A percentile compares a stretch with the other conserved stretches of the same genome.
These are phyloP conservation scores for Drosophila pseudoobscura DNA, from an alignment of 1,140 invertebrate genomes.

Conservation along the genomic window DNA sequence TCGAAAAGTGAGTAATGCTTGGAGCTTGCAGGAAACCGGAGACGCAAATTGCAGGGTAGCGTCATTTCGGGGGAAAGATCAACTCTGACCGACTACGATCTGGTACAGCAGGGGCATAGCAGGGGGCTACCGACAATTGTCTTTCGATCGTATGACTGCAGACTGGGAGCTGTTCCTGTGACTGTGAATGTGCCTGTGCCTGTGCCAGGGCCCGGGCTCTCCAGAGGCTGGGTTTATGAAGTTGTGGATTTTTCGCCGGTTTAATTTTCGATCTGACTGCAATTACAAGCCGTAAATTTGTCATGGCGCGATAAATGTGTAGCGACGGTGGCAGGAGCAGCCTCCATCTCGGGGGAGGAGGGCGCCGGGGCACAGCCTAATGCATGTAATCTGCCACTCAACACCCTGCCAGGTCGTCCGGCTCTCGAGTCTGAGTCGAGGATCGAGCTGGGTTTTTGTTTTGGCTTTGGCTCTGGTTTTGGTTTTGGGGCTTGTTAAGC, in stretches of 20 bases:
- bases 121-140: slow-evolving; percentile 13
- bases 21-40: slow-evolving; percentile 66
- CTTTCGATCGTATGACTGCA: slow-evolving; percentile 28
- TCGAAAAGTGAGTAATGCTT: slow-evolving; percentile 34
- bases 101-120: neutral
- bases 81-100: slow-evolving; percentile 4
- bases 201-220: neutral
- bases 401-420: slow-evolving; percentile 68
- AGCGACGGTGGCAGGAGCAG: slow-evolving; percentile 1
- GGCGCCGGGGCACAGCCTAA: slow-evolving; percentile 55
- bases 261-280: slow-evolving; percentile 73
- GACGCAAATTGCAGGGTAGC: slow-evolving; percentile 75
- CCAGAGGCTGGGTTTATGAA: slow-evolving; percentile 53
- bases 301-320: slow-evolving; percentile 79
- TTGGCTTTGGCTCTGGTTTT: neutral
- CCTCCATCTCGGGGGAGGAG: neutral
- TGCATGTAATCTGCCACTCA: slow-evolving; percentile 82
- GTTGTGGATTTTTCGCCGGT: slow-evolving; percentile 73
- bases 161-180: slow-evolving; percentile 12
- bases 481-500: slow-evolving; percentile 49
- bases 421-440: neutral
- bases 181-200: neutral
- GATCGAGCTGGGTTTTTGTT: neutral
- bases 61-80: slow-evolving; percentile 50
- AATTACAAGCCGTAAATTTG: slow-evolving; percentile 82